Base-by-base conservation (phyloP, 1,140 invertebrate genomes). In the Aphidius gifuensis region DNA sequence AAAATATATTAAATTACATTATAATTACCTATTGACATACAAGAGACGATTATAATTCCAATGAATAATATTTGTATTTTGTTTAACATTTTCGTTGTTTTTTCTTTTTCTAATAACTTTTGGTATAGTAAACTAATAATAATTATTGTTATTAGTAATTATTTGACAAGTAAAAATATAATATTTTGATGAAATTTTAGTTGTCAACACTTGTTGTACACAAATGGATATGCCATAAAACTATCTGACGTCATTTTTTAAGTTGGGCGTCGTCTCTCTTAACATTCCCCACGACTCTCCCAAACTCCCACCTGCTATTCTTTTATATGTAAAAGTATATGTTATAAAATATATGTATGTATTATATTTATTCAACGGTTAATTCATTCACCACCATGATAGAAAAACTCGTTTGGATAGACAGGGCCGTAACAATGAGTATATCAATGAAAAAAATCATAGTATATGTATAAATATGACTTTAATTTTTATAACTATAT, bases 171-270 rank as follows among this genome's bases (percentile, higher is more conserved):
- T 32, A 32, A 32, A 32, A 32, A 3, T 32, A 4, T 32, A 32
- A 32, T 32, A 32, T 32, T 32, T 32, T 4, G 23, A 32, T 32
- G 23, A 32, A 32, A 32, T 4, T 32, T 32, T 32, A 6, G 5
- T 9, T 42, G 39, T 48, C 48, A 45, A 39, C 56, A 62, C 61
- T 62, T 62, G 61, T 46, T 61, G 48, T 5, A 38, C 32, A 60
- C 53, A 57, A 61, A 64, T 32, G 23, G 4, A 32, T 32, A 32
- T n/a, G 46, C 56, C 49, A 61, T 63, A 39, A 53, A 64, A 48
- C 45, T 57, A 67, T 65, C 65, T 71, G 70, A 69, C 67, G 69
- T 72, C 61, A 70, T 66, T 67, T 62, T 67, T 62, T 64, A 68
- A 69, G 72, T 66, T 64, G 69, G 71, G 72, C 67, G 71, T 72